Evolutionary conservation across 2,797 vertebrate species (phyloP), one percentile per base, ranked within the genome.

Genomic region (Bucorvus abyssinicus): DNA sequence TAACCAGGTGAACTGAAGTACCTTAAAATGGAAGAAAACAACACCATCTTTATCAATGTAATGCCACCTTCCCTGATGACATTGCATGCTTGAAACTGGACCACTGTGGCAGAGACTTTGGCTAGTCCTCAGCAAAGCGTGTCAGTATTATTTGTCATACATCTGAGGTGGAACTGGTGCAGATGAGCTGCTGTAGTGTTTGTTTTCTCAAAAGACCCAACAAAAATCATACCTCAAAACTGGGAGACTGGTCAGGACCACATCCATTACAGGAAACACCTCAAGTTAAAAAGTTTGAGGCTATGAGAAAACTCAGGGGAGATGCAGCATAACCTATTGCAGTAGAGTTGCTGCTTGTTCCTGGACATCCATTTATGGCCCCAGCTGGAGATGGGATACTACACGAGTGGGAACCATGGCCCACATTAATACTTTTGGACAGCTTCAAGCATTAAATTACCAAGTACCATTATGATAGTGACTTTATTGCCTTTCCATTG

Each of bases 391-490:
- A 65, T 4, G 32, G 20, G 20, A 71, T 34, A 30, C 42, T 55
- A 18, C 0, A 1, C 12, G 50, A 15, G 9, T 32, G 21, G 63
- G 22, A 73, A 7, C 7, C 0, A 0, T 50, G 24, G 21, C 38
- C 38, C 18, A 20, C 29, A 22, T 21, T 21, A 59, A 42, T 55
- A n/a, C 9, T 81, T 59, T 77, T 70, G 32, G 17, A 22, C 32
- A 81, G 23, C 36, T 61, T 61, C 42, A 67, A 68, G 12, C 6
- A 20, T 47, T 67, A 26, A 60, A 55, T 29, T 65, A n/a, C 32
- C 13, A 44, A 50, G 14, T 23, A 55, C 30, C 26, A 30, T n/a
- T 6, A 15, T 21, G 9, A 47, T 9, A 38, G 12, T 34, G n/a
- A 38, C 21, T 59, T 76, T 42, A 44, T 44, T 49, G 23, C 19